These are phyloP conservation scores for Drosophila truncata DNA, from an alignment of 1,140 invertebrate genomes.

Conservation along the genomic window DNA sequence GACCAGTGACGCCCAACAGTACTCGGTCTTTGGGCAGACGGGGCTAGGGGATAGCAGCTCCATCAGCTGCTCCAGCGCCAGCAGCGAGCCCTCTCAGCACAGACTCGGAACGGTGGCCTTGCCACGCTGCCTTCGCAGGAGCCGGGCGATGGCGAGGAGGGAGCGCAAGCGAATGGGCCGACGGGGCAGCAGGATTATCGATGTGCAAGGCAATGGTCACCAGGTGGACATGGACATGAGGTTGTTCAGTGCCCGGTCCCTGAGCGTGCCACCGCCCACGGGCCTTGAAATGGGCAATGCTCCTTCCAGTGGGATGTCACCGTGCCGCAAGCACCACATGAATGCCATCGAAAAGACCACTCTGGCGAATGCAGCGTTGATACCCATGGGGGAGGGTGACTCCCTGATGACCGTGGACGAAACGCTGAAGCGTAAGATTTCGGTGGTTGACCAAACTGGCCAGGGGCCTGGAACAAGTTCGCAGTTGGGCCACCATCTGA, in stretches of 20 bases:
- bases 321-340: slow-evolving; percentile 47
- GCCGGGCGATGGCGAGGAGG: not conserved
- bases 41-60: slow-evolving; percentile 19
- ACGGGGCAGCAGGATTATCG: not conserved
- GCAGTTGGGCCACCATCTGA: slow-evolving; percentile 2
- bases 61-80: slow-evolving; percentile 9
- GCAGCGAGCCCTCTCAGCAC: slow-evolving; percentile 9
- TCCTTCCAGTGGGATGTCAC: not conserved
- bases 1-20: not conserved
- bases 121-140: not conserved
- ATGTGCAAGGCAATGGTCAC: not conserved
- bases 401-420: slow-evolving; percentile 54
- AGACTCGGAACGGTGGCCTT: not conserved
- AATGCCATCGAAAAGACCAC: slow-evolving; percentile 37
- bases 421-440: slow-evolving; percentile 39
- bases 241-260: slow-evolving; percentile 30
- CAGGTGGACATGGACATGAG: not conserved
- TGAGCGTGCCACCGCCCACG: slow-evolving; percentile 50
- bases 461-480: not conserved
- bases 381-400: slow-evolving; percentile 4
- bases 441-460: not conserved
- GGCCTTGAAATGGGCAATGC: not conserved
- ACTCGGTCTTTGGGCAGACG: slow-evolving; percentile 8
- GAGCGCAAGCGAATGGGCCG: not conserved
- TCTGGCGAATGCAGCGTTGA: not conserved